A percentile compares a stretch with the other conserved stretches of the same genome.
Conservation (phyloP, 2,888 invertebrate genomes). For the Cantharis lateralis region DNA sequence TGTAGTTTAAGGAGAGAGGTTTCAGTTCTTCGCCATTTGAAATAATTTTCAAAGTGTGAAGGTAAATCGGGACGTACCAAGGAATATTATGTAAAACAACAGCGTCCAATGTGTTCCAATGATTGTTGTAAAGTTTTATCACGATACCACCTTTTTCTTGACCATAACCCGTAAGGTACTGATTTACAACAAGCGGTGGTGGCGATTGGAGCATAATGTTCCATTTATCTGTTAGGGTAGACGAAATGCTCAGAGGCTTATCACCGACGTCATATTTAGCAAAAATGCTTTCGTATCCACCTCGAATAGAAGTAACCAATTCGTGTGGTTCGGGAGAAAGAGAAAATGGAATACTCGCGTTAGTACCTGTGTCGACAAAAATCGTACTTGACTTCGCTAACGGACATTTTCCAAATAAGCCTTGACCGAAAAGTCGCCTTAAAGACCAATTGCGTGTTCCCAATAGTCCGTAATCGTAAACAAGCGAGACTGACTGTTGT, state of each 20-base stretch:
- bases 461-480: constrained; percentile 79
- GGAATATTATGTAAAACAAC: constrained; percentile 89
- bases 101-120: constrained; percentile 75
- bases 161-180: constrained; percentile 87
- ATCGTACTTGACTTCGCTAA: constrained; percentile 77
- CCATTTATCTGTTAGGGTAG: constrained; percentile 59
- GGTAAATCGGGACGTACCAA: constrained; percentile 82
- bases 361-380: constrained; percentile 77
- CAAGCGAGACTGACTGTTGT: constrained; percentile 82
- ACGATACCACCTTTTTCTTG: constrained; percentile 90
- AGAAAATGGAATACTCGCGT: constrained; percentile 65
- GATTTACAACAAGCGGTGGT: constrained; percentile 76
- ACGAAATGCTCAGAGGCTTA: constrained; percentile 69
- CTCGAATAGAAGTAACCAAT: constrained; percentile 65
- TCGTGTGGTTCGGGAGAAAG: constrained; percentile 67
- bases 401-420: constrained; percentile 80
- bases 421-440: constrained; percentile 84
- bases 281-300: constrained; percentile 68
- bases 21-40: constrained; percentile 63
- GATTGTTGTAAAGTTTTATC: constrained; percentile 81
- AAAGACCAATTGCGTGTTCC: constrained; percentile 81
- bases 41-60: constrained; percentile 79
- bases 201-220: constrained; percentile 62
- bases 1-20: constrained; percentile 63
- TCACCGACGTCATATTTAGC: constrained; percentile 69